phyloP scores from a whole-genome alignment of 2,113 vertebrate genomes.

The Podilymbus podiceps region DNA sequence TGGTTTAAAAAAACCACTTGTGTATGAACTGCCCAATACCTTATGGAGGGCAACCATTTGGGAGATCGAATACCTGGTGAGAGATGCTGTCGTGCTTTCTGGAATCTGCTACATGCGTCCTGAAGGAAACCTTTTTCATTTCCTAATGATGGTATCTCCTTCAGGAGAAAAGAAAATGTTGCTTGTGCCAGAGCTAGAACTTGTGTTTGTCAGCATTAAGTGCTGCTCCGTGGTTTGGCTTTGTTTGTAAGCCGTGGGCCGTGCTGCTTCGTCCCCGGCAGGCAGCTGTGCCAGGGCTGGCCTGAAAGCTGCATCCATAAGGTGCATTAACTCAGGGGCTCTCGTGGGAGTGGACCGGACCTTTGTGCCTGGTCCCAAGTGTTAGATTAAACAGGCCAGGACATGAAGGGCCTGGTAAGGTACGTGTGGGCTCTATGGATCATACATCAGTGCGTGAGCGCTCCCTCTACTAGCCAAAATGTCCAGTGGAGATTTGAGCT shows the following conservation, averaged over 20 bases:
- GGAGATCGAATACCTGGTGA: neutral
- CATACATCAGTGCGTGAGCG: neutral
- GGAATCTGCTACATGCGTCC: neutral
- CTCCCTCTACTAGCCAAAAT: neutral
- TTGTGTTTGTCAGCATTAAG: neutral
- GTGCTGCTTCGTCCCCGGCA: neutral
- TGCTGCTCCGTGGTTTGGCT: neutral
- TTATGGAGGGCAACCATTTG: neutral
- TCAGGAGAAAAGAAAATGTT: neutral
- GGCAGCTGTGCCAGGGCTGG: neutral
- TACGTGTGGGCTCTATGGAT: neutral
- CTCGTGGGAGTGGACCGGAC: neutral
- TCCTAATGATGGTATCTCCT: neutral
- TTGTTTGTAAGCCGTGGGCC: neutral
- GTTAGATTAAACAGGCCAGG: neutral
- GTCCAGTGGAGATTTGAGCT: neutral
- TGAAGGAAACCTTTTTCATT: neutral
- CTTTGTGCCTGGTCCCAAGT: neutral
- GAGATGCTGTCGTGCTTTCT: neutral
- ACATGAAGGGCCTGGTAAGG: neutral
- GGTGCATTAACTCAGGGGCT: neutral
- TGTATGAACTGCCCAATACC: neutral
- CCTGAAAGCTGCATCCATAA: neutral
- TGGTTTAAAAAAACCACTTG: neutral
- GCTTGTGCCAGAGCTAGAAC: neutral